Conservation (phyloP, 2,113 vertebrate species). For the Spermophilus dauricus region DNA sequence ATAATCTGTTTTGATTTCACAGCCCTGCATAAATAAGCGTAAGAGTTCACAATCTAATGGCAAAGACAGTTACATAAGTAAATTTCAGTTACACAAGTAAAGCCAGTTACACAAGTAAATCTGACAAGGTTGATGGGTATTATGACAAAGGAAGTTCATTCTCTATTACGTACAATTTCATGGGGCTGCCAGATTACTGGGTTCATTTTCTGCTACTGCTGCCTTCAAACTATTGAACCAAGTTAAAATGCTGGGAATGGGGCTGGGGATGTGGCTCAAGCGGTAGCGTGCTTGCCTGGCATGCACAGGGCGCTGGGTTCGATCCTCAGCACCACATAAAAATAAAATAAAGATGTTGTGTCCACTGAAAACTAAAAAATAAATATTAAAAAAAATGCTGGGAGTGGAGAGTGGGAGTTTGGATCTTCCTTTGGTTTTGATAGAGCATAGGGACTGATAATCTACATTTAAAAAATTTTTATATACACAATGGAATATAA, state of each 20-base stretch:
- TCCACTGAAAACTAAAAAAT: too few species aligned
- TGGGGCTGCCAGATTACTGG: background rate
- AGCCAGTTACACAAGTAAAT: background rate
- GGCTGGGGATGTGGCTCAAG: too few species aligned
- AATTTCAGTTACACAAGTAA: too few species aligned
- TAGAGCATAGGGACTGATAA: background rate
- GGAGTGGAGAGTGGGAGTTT: background rate
- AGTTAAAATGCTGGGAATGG: background rate
- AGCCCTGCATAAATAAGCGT: constrained; percentile 90
- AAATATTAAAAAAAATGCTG: background rate
- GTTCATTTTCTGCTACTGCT: background rate
- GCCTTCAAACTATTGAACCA: background rate
- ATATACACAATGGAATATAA: too few species aligned
- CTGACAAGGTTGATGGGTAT: too few species aligned
- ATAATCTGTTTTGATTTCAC: constrained; percentile 96
- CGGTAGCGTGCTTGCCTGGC: too few species aligned
- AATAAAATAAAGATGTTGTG: too few species aligned
- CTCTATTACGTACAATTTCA: background rate
- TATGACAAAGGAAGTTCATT: background rate
- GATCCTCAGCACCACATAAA: too few species aligned
- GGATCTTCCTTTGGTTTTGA: background rate
- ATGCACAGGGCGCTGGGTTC: too few species aligned
- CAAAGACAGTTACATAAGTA: background rate
- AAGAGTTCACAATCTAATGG: background rate
- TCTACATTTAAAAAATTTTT: background rate